Evolutionary conservation across 2,797 vertebrate species (phyloP), one percentile per base, ranked within the genome.

Genomic region (Molossus alvarezi): DNA sequence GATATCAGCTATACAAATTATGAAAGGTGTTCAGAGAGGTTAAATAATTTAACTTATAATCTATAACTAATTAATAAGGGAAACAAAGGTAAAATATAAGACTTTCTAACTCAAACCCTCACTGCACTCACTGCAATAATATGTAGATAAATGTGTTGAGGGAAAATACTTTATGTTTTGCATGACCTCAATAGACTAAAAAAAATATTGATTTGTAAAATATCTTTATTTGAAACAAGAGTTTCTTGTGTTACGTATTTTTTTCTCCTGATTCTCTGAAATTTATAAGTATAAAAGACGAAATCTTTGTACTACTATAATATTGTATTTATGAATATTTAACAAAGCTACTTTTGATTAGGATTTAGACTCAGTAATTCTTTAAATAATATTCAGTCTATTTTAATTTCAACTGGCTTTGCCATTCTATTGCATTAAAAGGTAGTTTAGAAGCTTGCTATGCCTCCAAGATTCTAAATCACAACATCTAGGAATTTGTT

Each of bases 311-410:
- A 71, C 86, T 95, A 48, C 23, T 95, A 27, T 96, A 60, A 51
- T 84, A 81, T 83, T 95, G 91, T 51, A 95, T 90, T 84, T 85
- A 58, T 83, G 20, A 62, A 41, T 90, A 55, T 82, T 95, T 81
- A 85, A 75, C 37, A 96, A 65, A 95, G 41, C 48, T 86, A 55
- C 29, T 77, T 85, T 96, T 85, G 60, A 81, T 95, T 90, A 93
- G 62, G 9, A 82, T 73, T 60, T 75, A 79, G 41, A 29, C 25
- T 93, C 48, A 81, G 55, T 88, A 83, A 67, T 71, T 90, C 23
- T 90, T 76, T 67, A 93, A 97, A 90, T 95, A 87, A 84, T 82
- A 86, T 75, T 91, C 86, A 53, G 14, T 5, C 57, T 60, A 90
- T 67, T 94, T 95, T 89, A 76, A 85, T 84, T 58, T 94, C 85